A percentile compares a stretch with the other conserved stretches of the same genome.
phyloP scores from a whole-genome alignment of 92 coral and sea anemone genomes.

The Diadumene lineata region DNA sequence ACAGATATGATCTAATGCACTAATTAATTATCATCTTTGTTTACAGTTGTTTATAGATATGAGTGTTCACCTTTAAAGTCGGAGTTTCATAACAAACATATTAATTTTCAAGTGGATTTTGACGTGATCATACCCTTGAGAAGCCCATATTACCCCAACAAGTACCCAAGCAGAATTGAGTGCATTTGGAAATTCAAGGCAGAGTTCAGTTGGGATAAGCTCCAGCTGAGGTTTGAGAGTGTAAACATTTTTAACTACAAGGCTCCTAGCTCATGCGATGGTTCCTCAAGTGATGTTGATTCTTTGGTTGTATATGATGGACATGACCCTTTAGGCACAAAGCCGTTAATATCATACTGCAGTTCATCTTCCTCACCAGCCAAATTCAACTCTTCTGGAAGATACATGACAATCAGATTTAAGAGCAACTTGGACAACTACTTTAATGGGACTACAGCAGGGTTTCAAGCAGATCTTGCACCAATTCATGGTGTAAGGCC shows the following conservation, averaged over 20 bases:
- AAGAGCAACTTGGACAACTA: constrained; percentile 21
- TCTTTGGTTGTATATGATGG: constrained; percentile 17
- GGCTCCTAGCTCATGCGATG: neutral
- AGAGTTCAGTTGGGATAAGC: neutral
- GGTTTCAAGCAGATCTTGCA: neutral
- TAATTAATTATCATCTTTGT: no score
- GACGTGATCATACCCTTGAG: neutral
- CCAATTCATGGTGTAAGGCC: neutral
- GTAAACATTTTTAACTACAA: neutral
- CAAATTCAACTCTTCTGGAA: constrained; percentile 21
- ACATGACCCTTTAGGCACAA: neutral
- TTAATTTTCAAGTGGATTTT: neutral
- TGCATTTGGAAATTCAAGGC: constrained; percentile 32
- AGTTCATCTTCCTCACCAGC: neutral
- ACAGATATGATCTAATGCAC: no score
- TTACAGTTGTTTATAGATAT: neutral
- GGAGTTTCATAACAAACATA: constrained; percentile 4
- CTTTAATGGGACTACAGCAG: constrained; percentile 1
- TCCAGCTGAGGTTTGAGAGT: neutral
- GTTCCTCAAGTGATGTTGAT: neutral
- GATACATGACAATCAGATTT: constrained; percentile 43
- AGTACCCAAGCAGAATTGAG: constrained; percentile 33
- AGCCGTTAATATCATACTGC: neutral
- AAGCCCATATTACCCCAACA: constrained; percentile 22
- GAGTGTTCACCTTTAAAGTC: constrained; percentile 24